phyloP scores from a whole-genome alignment of 2,113 vertebrate genomes.

The Anarrhichthys ocellatus region DNA sequence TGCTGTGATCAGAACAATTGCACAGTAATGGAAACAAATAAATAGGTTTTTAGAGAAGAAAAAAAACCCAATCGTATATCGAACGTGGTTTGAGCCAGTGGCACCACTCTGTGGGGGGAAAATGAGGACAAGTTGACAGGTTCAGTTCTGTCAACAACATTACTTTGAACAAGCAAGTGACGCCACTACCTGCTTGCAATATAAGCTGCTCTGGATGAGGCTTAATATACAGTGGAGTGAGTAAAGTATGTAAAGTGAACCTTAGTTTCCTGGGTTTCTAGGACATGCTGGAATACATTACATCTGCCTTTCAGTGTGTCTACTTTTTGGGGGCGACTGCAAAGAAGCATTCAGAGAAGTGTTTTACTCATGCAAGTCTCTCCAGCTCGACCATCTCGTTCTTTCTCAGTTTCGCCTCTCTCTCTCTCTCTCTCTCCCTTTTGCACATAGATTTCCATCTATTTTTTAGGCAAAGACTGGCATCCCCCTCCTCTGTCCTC shows the following conservation, averaged over 20 bases:
- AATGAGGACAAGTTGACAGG: conserved; percentile 27
- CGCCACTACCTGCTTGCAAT: conserved; percentile 8
- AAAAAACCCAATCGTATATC: conserved; percentile 21
- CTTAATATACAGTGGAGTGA: conserved; percentile 25
- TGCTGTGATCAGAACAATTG: conserved; percentile 34
- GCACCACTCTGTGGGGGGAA: neutral
- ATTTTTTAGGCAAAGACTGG: conserved; percentile 25
- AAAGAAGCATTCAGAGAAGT: conserved; percentile 59
- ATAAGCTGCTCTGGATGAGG: conserved; percentile 22
- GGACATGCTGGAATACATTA: conserved; percentile 68
- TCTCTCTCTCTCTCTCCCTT: conserved; percentile 1
- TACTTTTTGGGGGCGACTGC: conserved; percentile 52
- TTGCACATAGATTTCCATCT: conserved; percentile 48
- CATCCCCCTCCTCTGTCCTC: conserved; percentile 11
- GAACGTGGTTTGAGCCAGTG: conserved; percentile 26
- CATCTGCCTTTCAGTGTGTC: conserved; percentile 44
- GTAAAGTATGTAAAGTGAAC: conserved; percentile 42
- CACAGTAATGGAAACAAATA: conserved; percentile 51
- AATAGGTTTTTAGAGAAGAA: conserved; percentile 26
- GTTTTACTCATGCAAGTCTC: conserved; percentile 65
- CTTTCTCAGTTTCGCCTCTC: conserved; percentile 15
- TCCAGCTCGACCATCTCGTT: conserved; percentile 34
- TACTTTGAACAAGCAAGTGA: conserved; percentile 37
- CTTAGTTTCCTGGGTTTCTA: conserved; percentile 61
- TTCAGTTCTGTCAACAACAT: conserved; percentile 27